Evolutionary conservation across 2,797 vertebrate species (phyloP), one percentile per base, ranked within the genome.

Genomic region (Neoniphon sammara): DNA sequence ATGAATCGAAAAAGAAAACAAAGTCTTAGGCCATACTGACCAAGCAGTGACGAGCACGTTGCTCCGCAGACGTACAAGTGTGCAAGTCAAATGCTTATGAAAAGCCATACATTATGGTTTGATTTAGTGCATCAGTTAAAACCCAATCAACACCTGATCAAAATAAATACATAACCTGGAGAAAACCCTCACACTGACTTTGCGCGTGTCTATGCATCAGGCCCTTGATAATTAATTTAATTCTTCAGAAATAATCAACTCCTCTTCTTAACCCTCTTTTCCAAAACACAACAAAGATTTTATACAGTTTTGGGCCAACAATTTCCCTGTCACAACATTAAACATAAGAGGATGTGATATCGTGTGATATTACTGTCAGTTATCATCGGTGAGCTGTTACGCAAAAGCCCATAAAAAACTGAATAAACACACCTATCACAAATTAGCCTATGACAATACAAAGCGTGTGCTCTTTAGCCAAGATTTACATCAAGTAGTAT

Each of bases 61-160:
- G 71, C 68, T 81, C 47, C 77, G 74, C 77, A 73, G 81, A 80
- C 66, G 70, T 7, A 49, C 54, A 44, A 18, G 30, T n/a, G 58
- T 82, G 64, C 77, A 78, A 62, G 17, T 31, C 49, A 44, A 44
- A 15, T 15, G 42, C 14, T 44, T 44, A 17, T 44, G 12, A 44
- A 15, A 31, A 80, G 75, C 27, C 66, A 71, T 6, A 47, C 34
- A 47, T 11, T 52, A 44, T 44, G 42, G 15, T 60, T 23, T 42
- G 10, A 60, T 60, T 15, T 20, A 68, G 73, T 61, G 64, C 42
- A 62, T 66, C 50, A 68, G 9, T 60, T 34, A 69, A 68, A 21
- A 71, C 7, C 52, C 46, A 49, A 2, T 42, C 25, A 25, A 63
- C 9, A 7, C 39, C n/a, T 20, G 23, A 15, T 23, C 21, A 57